Evolutionary conservation across 2,888 invertebrate species (phyloP).

Genomic region (Lagria hirta): DNA sequence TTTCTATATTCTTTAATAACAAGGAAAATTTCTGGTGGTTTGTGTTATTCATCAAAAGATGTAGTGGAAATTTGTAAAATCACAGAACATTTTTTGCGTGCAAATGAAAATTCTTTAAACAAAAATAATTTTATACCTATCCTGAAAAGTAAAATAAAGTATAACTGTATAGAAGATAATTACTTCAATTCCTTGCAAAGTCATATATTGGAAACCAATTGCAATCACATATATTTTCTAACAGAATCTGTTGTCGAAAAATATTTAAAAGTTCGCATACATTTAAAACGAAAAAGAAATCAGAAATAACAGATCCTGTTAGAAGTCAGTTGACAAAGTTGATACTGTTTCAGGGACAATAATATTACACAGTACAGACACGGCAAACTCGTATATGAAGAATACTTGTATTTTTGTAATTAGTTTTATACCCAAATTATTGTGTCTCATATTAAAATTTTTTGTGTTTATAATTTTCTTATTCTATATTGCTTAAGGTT

Average conservation of each 20-base stretch:
- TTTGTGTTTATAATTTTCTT: too few relatives aligned
- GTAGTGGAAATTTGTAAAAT: slow-evolving; percentile 3
- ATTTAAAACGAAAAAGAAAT: background rate
- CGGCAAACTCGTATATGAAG: too few relatives aligned
- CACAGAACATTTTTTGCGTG: background rate
- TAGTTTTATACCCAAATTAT: too few relatives aligned
- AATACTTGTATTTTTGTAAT: too few relatives aligned
- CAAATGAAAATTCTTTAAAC: background rate
- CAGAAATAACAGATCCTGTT: background rate
- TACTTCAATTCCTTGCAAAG: background rate
- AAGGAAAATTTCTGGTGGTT: background rate
- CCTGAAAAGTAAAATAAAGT: background rate
- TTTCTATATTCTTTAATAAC: slow-evolving; percentile 13
- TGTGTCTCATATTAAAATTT: too few relatives aligned
- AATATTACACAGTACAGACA: too few relatives aligned
- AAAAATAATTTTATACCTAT: background rate
- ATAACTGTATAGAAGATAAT: background rate
- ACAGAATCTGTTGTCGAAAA: background rate
- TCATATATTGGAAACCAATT: background rate
- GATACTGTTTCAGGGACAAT: background rate
- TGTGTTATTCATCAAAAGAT: too few relatives aligned
- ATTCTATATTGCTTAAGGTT: too few relatives aligned
- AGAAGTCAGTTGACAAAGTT: background rate
- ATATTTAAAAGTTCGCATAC: background rate
- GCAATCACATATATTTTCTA: slow-evolving; percentile 2